Evolutionary conservation across 1,140 invertebrate species (phyloP), one percentile per base, ranked within the genome.

Genomic region (Galendromus occidentalis): DNA sequence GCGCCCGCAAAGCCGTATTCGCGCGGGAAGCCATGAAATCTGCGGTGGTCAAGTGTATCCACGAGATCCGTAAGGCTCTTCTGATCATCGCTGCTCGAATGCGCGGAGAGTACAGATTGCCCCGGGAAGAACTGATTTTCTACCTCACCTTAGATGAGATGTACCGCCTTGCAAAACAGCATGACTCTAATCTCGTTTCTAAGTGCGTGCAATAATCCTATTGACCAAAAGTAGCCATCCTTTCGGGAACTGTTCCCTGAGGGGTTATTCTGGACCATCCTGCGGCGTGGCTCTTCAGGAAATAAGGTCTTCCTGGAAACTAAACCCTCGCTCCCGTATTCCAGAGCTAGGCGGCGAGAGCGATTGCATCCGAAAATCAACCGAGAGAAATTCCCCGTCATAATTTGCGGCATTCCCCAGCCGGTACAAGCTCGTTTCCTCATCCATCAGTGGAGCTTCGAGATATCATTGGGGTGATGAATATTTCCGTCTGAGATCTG

Each of bases 131-230:
- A 28, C 74, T 89, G 0, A 73, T 89, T 28, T 87, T 82, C 72
- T 86, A 81, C 73, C 76, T 89, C 59, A 83, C 84, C 1, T 75
- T 82, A 33, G 68, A 78, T 41, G 87, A 90, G 74, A 77, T 89
- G 12, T 74, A 74, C 17, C 69, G 75, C 41, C 75, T 87, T 0
- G 72, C 86, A 1, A 44, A 75, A 7, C 78, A 74, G 1, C 73
- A 79, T 44, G 79, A 81, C 70, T 78, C 82, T 2, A 74, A 70
- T 6, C 70, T 86, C 18, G 74, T 87, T 12, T 77, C 76, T 51
- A 87, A 85, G 84, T 86, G 77, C 74, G 75, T 67, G 1, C 63
- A 18, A 9, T 25, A 22, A 39, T 39, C 33, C 9, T n/a, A n/a
- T n/a, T n/a, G n/a, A n/a, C 33, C 33, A 9, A 39, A 39, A n/a